Evolutionary conservation across 2,797 vertebrate genomes (phyloP).

Genomic region (Urophycis tenuis): DNA sequence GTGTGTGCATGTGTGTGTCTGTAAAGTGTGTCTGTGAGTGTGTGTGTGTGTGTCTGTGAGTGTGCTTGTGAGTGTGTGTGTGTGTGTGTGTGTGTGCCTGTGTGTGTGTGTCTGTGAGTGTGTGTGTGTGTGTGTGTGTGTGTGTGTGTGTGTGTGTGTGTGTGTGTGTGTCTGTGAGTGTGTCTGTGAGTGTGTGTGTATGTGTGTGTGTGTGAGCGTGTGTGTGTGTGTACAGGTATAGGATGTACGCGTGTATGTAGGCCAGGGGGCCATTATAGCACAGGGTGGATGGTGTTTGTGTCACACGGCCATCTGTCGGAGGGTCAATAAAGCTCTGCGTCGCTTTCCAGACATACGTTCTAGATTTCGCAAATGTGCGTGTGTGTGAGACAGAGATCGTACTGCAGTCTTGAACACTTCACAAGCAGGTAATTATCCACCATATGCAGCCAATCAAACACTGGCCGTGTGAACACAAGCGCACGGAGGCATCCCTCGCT

Average conservation of each 20-base stretch:
- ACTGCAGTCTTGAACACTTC: too few relatives aligned
- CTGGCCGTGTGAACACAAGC: too few relatives aligned
- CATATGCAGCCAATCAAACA: too few relatives aligned
- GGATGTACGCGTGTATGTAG: background rate
- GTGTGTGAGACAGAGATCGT: too few relatives aligned
- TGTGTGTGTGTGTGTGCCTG: too few relatives aligned
- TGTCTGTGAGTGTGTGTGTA: background rate
- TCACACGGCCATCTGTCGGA: background rate
- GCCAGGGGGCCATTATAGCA: background rate
- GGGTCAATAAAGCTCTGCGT: background rate
- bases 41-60: too few relatives aligned
- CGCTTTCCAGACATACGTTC: conserved; percentile 6
- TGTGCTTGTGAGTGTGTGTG: too few relatives aligned
- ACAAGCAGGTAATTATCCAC: too few relatives aligned
- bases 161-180: background rate
- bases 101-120: too few relatives aligned
- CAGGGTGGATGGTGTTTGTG: background rate
- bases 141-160: background rate
- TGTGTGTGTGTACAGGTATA: background rate
- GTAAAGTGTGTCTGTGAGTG: too few relatives aligned
- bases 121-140: background rate
- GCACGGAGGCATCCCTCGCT: background rate
- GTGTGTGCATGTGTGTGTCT: too few relatives aligned
- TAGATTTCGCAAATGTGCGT: conserved; percentile 14
- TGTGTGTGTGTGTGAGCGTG: background rate